Evolutionary conservation across 2,888 invertebrate species (phyloP).

Genomic region (Heterodera filipjevi): DNA sequence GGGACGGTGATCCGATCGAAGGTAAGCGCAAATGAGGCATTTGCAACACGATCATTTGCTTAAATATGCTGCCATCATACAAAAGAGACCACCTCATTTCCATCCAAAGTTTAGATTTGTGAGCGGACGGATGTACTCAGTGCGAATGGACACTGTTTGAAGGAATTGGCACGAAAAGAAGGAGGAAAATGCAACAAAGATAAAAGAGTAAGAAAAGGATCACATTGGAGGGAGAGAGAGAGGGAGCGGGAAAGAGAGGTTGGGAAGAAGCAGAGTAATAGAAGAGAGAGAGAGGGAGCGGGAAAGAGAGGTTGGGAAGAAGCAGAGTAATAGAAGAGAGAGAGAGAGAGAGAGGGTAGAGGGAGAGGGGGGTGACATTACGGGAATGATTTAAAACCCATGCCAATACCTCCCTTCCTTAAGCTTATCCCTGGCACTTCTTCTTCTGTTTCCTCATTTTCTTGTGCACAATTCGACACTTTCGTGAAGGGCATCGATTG

Average conservation of each 20-base stretch:
- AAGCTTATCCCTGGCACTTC: slow-evolving; percentile 8
- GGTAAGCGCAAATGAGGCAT: neutral
- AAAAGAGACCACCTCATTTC: neutral
- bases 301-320: neutral
- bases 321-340: too few species aligned
- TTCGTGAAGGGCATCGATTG: slow-evolving; percentile 61
- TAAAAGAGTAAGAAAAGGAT: neutral
- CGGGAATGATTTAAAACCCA: too few species aligned
- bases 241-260: too few species aligned
- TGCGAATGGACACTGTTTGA: slow-evolving; percentile 13
- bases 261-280: neutral
- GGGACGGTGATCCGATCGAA: neutral
- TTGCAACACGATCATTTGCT: too few species aligned
- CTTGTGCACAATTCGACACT: slow-evolving; percentile 53
- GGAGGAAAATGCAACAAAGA: slow-evolving; percentile 3
- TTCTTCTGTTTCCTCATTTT: slow-evolving; percentile 24
- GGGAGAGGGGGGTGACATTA: neutral
- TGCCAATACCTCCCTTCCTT: neutral
- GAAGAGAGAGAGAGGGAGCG: neutral
- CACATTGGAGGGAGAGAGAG: neutral
- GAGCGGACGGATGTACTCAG: slow-evolving; percentile 8
- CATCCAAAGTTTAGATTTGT: slow-evolving; percentile 14
- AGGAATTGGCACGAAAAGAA: slow-evolving; percentile 19
- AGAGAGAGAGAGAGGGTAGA: neutral
- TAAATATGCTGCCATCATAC: too few species aligned